phyloP scores from a whole-genome alignment of 2,888 invertebrate genomes.

The Cryptophagus acutangulus region DNA sequence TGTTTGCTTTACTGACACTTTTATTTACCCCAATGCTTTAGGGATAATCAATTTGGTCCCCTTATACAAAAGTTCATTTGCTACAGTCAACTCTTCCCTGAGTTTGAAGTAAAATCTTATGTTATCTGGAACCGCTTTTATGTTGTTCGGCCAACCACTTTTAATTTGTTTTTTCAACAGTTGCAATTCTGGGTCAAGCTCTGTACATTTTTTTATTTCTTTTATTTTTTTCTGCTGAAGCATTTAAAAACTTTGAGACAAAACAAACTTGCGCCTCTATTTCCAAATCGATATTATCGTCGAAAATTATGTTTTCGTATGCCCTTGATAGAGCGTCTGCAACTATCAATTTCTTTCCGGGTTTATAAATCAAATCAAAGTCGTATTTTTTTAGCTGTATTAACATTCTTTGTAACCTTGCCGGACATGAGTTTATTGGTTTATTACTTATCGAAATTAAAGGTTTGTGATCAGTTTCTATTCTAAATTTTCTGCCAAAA shows the following conservation, averaged over 20 bases:
- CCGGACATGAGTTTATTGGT: background rate
- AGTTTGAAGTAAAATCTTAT: slow-evolving; percentile 1
- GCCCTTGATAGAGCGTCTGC: background rate
- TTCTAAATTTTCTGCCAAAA: background rate
- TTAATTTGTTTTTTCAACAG: background rate
- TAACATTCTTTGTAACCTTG: background rate
- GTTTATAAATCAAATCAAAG: background rate
- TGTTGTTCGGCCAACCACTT: background rate
- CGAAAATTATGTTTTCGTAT: background rate
- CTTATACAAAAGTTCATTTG: background rate
- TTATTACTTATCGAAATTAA: background rate
- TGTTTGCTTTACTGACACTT: background rate
- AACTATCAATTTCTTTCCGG: background rate
- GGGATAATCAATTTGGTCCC: background rate
- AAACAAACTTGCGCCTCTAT: background rate
- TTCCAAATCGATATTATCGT: background rate
- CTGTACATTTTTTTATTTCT: background rate
- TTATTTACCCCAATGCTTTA: too few species aligned
- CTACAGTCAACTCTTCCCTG: background rate
- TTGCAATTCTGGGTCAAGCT: background rate
- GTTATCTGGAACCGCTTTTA: background rate
- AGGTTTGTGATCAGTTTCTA: background rate
- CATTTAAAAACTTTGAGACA: background rate
- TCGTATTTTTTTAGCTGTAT: background rate
- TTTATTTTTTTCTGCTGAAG: background rate